Conservation (phyloP, 1,140 invertebrate genomes). For the Hormaphis cornu region DNA sequence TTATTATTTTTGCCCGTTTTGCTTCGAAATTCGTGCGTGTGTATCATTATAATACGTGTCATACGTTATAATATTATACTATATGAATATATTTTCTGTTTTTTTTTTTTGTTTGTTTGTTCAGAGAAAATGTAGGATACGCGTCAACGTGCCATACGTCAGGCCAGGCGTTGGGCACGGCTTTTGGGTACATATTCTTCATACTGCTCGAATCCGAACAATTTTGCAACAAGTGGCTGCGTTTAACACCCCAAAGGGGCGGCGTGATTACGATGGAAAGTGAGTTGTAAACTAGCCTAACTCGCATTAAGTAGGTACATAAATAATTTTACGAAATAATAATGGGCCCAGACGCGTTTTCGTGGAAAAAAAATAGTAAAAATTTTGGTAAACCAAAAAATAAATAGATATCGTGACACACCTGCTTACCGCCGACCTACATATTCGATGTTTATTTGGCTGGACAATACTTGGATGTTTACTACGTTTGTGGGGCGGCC, state of each 20-base stretch:
- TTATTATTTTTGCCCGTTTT: too few relatives aligned
- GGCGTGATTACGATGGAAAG: not conserved
- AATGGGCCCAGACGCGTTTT: not conserved
- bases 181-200: constrained; percentile 2
- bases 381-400: not conserved
- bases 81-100: not conserved
- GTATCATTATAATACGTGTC: too few relatives aligned
- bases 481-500: too few relatives aligned
- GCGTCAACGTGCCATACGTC: not conserved
- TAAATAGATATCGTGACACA: not conserved
- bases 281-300: not conserved
- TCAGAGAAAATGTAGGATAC: constrained; percentile 5
- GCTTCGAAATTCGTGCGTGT: too few relatives aligned
- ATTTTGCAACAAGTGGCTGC: constrained; percentile 28
- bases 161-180: not conserved
- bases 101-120: not conserved
- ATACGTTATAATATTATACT: not conserved
- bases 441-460: too few relatives aligned
- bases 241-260: not conserved
- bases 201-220: constrained; percentile 2
- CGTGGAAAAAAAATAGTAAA: not conserved
- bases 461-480: too few relatives aligned
- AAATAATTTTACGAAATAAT: too few relatives aligned
- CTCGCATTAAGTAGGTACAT: too few relatives aligned
- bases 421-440: too few relatives aligned